Evolutionary conservation across 2,113 vertebrate species (phyloP), one percentile per base, ranked within the genome.

Genomic region (Otocyon megalotis): DNA sequence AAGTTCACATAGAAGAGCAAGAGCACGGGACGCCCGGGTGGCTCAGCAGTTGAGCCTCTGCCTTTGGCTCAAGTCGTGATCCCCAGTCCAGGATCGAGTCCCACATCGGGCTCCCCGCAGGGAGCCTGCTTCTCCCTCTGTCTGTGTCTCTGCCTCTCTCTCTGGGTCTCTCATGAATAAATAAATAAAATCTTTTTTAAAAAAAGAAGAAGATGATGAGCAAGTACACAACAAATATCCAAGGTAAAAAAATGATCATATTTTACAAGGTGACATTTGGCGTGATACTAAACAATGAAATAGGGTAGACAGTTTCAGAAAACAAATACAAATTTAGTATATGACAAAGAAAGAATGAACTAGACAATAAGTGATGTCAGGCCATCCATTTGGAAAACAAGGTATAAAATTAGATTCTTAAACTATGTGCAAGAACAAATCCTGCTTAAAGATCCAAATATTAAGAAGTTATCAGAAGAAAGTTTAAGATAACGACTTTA

Each of bases 401-500:
- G 1, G 2, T 32, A 43, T 37, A 85, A 80, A 80, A 67, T 65
- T 65, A 90, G 30, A 67, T 43, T 86, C 76, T 92, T 60, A 58
- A 6, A 11, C 50, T 43, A 54, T n/a, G 53, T 71, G n/a, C n/a
- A 94, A 87, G 53, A 93, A 90, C 86, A 87, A 82, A 91, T 71
- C 53, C 17, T 56, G 10, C 9, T 83, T 90, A 93, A 86, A 93
- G 35, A 72, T 50, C 17, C 63, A 84, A 79, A 71, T 65, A 90
- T 74, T 93, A 16, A 88, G 67, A 90, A 26, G 2, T 30, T 50
- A 88, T 63, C 76, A 63, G 50, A 91, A 91, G n/a, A 71, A 96
- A 93, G 22, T 76, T 72, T 89, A 74, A 90, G 37, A 90, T 76
- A 81, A 71, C 54, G 74, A 74, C 14, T 82, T 93, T 20, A 82